Evolutionary conservation across 1,140 invertebrate species (phyloP).

Genomic region (Fragariocoptes setiger): DNA sequence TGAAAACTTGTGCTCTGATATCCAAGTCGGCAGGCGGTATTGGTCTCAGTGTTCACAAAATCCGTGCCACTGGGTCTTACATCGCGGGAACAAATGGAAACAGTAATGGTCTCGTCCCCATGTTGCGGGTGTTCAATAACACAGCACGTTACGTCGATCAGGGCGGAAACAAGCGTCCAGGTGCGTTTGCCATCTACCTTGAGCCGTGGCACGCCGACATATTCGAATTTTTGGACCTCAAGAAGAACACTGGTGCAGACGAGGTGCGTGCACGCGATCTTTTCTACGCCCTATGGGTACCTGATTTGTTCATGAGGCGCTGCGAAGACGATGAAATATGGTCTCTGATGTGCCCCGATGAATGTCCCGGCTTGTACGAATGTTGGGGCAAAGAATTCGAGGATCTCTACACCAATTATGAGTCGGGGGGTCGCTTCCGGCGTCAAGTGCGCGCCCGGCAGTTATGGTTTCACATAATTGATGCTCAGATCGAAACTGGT

Average conservation of each 20-base stretch:
- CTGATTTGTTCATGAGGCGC: constrained; percentile 91
- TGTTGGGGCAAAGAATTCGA: constrained; percentile 86
- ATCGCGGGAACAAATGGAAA: constrained; percentile 79
- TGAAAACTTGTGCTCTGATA: constrained; percentile 77
- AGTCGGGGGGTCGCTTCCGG: constrained; percentile 38
- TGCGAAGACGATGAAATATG: constrained; percentile 58
- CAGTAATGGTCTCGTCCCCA: constrained; percentile 88
- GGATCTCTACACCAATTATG: constrained; percentile 57
- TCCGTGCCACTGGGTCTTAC: constrained; percentile 56
- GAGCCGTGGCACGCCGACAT: constrained; percentile 98
- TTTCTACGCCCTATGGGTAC: constrained; percentile 95
- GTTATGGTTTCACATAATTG: constrained; percentile 75
- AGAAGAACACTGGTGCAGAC: constrained; percentile 79
- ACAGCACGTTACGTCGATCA: constrained; percentile 90
- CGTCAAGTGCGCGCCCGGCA: constrained; percentile 48
- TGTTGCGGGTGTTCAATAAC: constrained; percentile 83
- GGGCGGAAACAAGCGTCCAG: constrained; percentile 88
- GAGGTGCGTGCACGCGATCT: constrained; percentile 68
- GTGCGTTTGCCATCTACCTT: constrained; percentile 90
- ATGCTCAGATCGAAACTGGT: constrained; percentile 88
- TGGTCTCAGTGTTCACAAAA: constrained; percentile 82
- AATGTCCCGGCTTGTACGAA: constrained; percentile 60
- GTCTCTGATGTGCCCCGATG: constrained; percentile 86
- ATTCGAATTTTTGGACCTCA: constrained; percentile 72
- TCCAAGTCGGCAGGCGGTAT: constrained; percentile 93